Conservation (phyloP, 2,888 invertebrate species). For the Tholera decimalis region DNA sequence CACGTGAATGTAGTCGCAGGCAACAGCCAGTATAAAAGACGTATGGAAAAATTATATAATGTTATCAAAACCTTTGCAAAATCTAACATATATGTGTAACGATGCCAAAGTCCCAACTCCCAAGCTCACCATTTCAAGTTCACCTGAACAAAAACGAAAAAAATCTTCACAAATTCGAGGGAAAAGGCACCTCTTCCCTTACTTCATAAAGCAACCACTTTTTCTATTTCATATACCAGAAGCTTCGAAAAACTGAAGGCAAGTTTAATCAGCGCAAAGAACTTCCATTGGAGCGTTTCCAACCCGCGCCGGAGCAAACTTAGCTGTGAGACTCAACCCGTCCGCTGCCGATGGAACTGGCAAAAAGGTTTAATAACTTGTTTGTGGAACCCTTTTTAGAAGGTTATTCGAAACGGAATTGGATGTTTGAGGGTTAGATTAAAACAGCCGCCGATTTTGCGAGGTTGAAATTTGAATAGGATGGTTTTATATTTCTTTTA, state of each 20-base stretch:
- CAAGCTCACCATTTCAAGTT: constrained; percentile 23
- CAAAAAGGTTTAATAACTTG: constrained; percentile 62
- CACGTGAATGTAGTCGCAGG: no score
- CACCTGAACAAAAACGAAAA: constrained; percentile 16
- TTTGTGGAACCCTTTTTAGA: constrained; percentile 52
- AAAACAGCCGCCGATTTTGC: constrained; percentile 40
- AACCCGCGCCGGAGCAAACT: constrained; percentile 47
- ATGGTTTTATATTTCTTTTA: constrained; percentile 35
- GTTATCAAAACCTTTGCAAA: neutral
- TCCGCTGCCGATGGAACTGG: constrained; percentile 42
- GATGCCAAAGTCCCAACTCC: constrained; percentile 4
- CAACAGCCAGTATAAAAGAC: neutral
- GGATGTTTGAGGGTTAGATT: constrained; percentile 53
- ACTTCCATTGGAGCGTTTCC: constrained; percentile 52
- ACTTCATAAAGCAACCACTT: constrained; percentile 45
- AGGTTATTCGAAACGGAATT: constrained; percentile 48
- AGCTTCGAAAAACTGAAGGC: constrained; percentile 48
- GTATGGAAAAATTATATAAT: neutral
- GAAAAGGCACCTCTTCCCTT: constrained; percentile 12
- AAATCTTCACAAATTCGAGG: constrained; percentile 4
- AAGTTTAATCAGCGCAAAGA: constrained; percentile 64
- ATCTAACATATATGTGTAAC: neutral
- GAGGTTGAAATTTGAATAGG: constrained; percentile 25
- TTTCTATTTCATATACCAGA: constrained; percentile 56
- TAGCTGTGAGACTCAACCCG: constrained; percentile 54